Percentiles rank a stretch among this genome's conserved stretches.
These are phyloP conservation scores for Philopotamus ludificatus DNA, from an alignment of 1,140 invertebrate species.

Conservation along the genomic window DNA sequence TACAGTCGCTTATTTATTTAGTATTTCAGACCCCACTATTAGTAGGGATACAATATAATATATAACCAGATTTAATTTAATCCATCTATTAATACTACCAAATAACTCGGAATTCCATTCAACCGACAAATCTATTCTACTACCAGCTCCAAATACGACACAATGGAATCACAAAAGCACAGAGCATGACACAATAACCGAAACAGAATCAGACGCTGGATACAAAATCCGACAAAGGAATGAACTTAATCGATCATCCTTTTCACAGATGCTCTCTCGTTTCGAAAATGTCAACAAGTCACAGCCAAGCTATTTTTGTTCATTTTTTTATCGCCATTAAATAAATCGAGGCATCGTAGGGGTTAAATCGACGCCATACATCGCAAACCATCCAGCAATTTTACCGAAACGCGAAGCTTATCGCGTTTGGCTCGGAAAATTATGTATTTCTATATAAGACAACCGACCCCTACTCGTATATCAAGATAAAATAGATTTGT, in stretches of 20 bases:
- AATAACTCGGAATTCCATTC: background rate
- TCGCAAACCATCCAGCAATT: too few relatives aligned
- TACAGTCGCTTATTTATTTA: too few relatives aligned
- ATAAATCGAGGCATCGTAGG: too few relatives aligned
- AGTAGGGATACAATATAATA: too few relatives aligned
- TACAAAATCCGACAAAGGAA: slow-evolving; percentile 3
- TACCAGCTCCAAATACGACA: slow-evolving; percentile 3
- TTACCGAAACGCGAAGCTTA: too few relatives aligned
- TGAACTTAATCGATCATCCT: slow-evolving; percentile 26
- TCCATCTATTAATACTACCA: slow-evolving; percentile 6
- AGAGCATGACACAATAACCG: slow-evolving; percentile 1
- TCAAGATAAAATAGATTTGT: too few relatives aligned
- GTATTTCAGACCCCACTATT: too few relatives aligned
- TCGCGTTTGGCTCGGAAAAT: too few relatives aligned
- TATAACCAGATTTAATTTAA: background rate
- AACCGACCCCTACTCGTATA: too few relatives aligned
- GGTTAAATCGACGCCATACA: background rate
- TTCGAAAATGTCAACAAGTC: slow-evolving; percentile 37
- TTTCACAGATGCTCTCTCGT: slow-evolving; percentile 8
- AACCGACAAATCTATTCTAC: slow-evolving; percentile 18
- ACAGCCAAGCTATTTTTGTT: background rate
- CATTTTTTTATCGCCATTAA: too few relatives aligned
- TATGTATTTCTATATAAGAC: too few relatives aligned
- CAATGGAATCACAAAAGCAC: slow-evolving; percentile 7
- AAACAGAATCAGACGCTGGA: background rate